Base-by-base conservation (phyloP, 2,797 vertebrate species). In the Fistularia tabacaria region DNA sequence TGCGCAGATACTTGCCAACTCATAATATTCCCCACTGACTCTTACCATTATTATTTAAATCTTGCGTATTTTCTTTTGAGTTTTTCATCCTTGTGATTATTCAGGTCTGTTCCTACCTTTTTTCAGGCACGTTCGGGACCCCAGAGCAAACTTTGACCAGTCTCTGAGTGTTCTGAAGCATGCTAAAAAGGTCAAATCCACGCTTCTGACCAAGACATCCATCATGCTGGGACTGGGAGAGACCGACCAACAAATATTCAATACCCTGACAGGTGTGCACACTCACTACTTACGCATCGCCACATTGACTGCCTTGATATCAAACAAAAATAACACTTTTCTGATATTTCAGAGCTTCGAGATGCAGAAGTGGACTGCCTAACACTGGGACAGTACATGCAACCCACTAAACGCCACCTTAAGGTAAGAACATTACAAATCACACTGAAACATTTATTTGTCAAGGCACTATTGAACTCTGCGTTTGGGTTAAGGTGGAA, bases 311-410 rank as follows among this genome's bases (percentile, higher is more conserved):
- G 46, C 36, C 15, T 10, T 40, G 1, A 57, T 25, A 10, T 43
- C 0, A 36, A 46, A 25, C 25, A 25, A 15, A 8, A 10, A 11
- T 13, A 15, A 7, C 1, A 1, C 11, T 57, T 7, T 64, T 49
- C 5, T 54, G 57, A 62, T 57, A 69, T 79, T 80, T 1, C 80
- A 98, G 97, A 93, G 54, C 81, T 99, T 71, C 90, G 93, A 56
- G 93, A 92, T 64, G 92, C 92, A 1, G 86, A 76, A 10, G 94
- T 99, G 49, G 97, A 99, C 78, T 99, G 97, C 87, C 81, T 99
- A 64, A 99, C 96, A 0, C 77, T 99, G 38, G 97, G 96, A 47
- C 97, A 99, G 79, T 99, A 99, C 72, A 99, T 99, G 97, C 97
- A 99, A 57, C 97, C 97, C 57, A 99, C 97, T 13, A 98, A 94